phyloP scores from a whole-genome alignment of 1,140 invertebrate genomes.

The Prorops nasuta region DNA sequence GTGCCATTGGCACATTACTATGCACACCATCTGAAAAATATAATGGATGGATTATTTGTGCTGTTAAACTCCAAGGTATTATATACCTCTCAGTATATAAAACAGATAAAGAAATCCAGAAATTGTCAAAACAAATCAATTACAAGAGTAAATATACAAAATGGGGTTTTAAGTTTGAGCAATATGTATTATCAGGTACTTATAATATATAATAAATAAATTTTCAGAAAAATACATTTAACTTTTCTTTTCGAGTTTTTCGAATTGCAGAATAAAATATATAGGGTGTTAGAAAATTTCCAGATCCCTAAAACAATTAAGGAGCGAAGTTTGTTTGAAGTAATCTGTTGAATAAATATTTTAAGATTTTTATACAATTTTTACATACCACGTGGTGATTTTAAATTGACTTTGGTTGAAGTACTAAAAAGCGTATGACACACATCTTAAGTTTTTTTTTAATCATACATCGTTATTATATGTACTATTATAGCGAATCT shows the following conservation, averaged over 20 bases:
- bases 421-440: no score
- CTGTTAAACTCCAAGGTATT: conserved; percentile 64
- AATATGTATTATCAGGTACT: conserved; percentile 67
- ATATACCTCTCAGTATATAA: conserved; percentile 72
- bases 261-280: neutral
- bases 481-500: no score
- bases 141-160: conserved; percentile 62
- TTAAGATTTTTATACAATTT: no score
- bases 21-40: conserved; percentile 66
- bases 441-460: no score
- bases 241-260: neutral
- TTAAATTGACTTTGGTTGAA: no score
- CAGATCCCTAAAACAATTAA: no score
- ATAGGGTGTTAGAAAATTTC: no score
- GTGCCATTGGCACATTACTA: conserved; percentile 67
- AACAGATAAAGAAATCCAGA: conserved; percentile 59
- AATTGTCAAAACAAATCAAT: conserved; percentile 39
- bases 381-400: no score
- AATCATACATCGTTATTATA: no score
- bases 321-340: no score
- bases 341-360: no score
- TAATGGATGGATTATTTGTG: conserved; percentile 67
- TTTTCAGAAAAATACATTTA: conserved; percentile 3
- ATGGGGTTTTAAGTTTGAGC: conserved; percentile 85
- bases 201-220: neutral